A percentile compares a stretch with the other conserved stretches of the same genome.
These are phyloP conservation scores for Spodoptera picta DNA, from an alignment of 2,888 invertebrate genomes.

Conservation along the genomic window DNA sequence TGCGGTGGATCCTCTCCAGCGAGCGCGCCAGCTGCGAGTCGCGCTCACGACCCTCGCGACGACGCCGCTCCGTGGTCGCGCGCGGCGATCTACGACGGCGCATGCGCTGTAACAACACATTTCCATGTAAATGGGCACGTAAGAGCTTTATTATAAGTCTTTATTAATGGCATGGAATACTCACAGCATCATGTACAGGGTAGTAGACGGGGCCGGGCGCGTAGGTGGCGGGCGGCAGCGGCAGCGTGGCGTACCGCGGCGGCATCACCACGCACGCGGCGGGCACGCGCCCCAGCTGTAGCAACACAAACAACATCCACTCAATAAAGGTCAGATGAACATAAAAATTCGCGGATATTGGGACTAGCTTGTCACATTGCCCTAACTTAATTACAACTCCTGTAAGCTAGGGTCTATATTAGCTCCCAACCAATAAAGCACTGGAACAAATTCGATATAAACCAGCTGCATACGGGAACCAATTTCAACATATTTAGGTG, in stretches of 20 bases:
- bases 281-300: slow-evolving; percentile 81
- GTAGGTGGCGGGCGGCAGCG: slow-evolving; percentile 76
- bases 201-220: slow-evolving; percentile 76
- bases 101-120: slow-evolving; percentile 66
- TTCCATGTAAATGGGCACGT: not conserved
- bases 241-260: slow-evolving; percentile 83
- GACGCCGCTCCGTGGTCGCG: slow-evolving; percentile 75
- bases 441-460: too few species aligned
- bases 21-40: slow-evolving; percentile 84
- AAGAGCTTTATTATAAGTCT: not conserved
- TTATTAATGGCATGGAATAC: slow-evolving; percentile 30
- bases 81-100: slow-evolving; percentile 77
- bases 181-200: slow-evolving; percentile 81
- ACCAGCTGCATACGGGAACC: too few species aligned
- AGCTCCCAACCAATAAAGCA: too few species aligned
- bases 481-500: too few species aligned
- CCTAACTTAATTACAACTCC: too few species aligned
- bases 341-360: too few species aligned
- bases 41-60: slow-evolving; percentile 73
- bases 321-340: not conserved
- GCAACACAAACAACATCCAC: slow-evolving; percentile 23
- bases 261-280: slow-evolving; percentile 79
- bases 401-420: too few species aligned
- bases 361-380: too few species aligned
- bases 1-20: slow-evolving; percentile 86